These are phyloP conservation scores for Anser brachyrhynchus DNA, from an alignment of 2,113 vertebrate species.

Conservation along the genomic window DNA sequence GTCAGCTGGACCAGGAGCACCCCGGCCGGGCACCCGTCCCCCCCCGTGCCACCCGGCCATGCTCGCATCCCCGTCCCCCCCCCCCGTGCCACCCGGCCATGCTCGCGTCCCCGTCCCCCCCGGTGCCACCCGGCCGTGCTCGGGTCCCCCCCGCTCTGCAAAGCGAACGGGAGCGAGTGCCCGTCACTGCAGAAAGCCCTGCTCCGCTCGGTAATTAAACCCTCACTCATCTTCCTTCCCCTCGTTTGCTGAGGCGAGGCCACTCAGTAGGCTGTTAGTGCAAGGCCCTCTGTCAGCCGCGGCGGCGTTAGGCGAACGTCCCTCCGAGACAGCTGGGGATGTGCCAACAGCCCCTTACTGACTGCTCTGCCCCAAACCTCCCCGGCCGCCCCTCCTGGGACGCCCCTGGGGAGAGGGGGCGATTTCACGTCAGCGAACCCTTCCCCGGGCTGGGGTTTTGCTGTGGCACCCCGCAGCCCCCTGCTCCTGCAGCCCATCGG, in stretches of 20 bases:
- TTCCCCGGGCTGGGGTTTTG: background rate
- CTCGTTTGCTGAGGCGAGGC: constrained; percentile 46
- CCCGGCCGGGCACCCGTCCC: background rate
- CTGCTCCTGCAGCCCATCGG: background rate
- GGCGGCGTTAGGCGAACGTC: background rate
- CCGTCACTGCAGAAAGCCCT: fast-evolving
- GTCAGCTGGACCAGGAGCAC: background rate
- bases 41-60: background rate
- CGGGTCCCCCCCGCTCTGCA: background rate
- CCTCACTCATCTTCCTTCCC: constrained; percentile 64
- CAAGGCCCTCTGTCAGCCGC: constrained; percentile 8
- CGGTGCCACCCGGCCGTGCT: background rate
- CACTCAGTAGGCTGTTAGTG: constrained; percentile 48
- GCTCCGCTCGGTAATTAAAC: constrained; percentile 10
- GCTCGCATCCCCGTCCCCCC: background rate
- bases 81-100: background rate
- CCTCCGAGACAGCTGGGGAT: background rate
- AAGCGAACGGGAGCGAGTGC: fast-evolving
- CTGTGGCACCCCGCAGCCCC: no score
- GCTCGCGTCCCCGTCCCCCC: background rate
- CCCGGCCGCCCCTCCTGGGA: background rate
- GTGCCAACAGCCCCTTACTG: background rate
- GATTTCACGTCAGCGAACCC: background rate
- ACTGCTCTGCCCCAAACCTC: background rate
- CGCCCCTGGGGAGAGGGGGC: background rate